Base-by-base conservation (phyloP, 2,888 invertebrate species). In the Caenorhabditis afra region DNA sequence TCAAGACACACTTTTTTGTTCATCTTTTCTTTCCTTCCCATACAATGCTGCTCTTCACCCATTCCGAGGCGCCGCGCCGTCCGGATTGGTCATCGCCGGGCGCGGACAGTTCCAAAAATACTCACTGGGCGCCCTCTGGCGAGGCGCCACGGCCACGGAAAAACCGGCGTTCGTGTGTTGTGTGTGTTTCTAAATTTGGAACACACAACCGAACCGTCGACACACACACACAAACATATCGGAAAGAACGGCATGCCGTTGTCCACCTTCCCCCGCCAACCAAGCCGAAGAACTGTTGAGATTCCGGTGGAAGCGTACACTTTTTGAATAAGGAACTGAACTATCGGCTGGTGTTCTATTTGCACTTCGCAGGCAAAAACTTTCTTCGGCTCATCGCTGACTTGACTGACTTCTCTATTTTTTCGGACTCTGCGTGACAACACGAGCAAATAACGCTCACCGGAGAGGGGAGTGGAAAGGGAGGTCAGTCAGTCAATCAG, bases 31-130 rank as follows among this genome's bases (percentile, higher is more conserved):
- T 14, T 44, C 18, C 20, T 53, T 20, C 57, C 16, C 52, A 7
- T 29, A 68, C 59, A 58, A 61, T 59, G 68, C n/a, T n/a, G n/a
- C 70, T 62, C 70, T 70, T 70, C 70, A 62, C 70, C 61, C 45
- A 22, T 44, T 50, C 41, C n/a, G 20, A 41, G 41, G 53, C 62
- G 50, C 44, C 39, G 58, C 44, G 49, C 68, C 52, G 59, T 61
- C 53, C 57, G 39, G 70, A 70, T 62, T 70, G 70, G 70, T 70
- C 70, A 70, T 67, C 58, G 67, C 12, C 29, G 29, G 29, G 4
- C 4, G 29, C 7, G 16, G 57, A 71, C 71, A 71, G 71, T 71
- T 71, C 64, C 71, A 47, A 71, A 71, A 71, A 71, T 57, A 57
- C 29, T 50, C 35, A 35, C 53, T 49, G n/a, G n/a, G n/a, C n/a